These are phyloP conservation scores for Ceratotherium simum DNA, from an alignment of 2,113 vertebrate genomes.

Conservation along the genomic window DNA sequence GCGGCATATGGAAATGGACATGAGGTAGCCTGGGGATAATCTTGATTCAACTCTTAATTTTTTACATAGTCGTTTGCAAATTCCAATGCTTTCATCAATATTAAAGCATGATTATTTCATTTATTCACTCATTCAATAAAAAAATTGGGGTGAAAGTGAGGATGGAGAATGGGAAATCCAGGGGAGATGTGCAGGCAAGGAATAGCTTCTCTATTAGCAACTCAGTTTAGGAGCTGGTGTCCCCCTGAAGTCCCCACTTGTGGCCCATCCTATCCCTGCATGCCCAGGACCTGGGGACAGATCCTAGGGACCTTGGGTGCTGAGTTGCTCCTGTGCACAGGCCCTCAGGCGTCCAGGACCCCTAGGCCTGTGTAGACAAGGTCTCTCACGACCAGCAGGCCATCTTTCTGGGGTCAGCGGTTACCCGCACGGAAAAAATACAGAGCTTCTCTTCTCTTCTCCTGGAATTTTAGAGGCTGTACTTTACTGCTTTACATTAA, in stretches of 20 bases:
- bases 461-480: not conserved
- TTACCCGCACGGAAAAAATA: not conserved
- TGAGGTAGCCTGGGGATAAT: not conserved
- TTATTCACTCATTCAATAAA: not conserved
- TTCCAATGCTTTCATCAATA: not conserved
- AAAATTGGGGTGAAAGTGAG: not conserved
- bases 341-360: not conserved
- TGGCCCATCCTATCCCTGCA: not conserved
- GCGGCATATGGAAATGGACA: not conserved
- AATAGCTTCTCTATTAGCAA: not conserved
- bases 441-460: not conserved
- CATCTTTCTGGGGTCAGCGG: not conserved
- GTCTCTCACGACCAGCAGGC: not conserved
- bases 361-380: not conserved
- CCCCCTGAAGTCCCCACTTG: too few species aligned
- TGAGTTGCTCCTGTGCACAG: not conserved
- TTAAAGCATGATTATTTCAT: not conserved
- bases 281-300: not conserved
- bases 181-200: not conserved
- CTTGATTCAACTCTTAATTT: not conserved
- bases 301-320: not conserved
- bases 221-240: not conserved
- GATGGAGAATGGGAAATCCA: not conserved
- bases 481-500: not conserved
- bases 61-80: not conserved